A percentile compares a stretch with the other conserved stretches of the same genome.
phyloP scores from a whole-genome alignment of 2,888 invertebrate species.

The Trichacis sp. region DNA sequence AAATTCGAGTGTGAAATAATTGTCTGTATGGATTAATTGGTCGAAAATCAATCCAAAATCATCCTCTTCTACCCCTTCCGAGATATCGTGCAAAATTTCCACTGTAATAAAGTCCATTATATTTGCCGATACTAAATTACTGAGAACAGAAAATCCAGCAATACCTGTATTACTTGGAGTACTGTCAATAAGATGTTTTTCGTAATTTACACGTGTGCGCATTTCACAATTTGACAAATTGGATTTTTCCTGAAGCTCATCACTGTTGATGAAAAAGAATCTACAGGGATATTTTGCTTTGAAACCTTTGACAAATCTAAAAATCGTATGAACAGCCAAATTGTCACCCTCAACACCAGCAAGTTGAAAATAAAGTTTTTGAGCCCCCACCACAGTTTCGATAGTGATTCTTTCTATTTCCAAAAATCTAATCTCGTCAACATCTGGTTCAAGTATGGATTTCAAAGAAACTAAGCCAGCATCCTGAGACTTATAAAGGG shows the following conservation, averaged over 20 bases:
- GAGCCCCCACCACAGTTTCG: not conserved
- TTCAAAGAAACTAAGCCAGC: not conserved
- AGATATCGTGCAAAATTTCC: constrained; percentile 19
- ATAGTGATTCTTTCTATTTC: too few relatives aligned
- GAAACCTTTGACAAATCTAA: not conserved
- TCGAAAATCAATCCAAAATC: too few relatives aligned
- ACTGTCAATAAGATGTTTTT: constrained; percentile 4
- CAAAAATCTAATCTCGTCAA: too few relatives aligned
- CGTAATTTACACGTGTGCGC: constrained; percentile 11
- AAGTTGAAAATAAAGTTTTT: not conserved
- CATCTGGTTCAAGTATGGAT: too few relatives aligned
- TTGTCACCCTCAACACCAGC: not conserved
- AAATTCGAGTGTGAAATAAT: too few relatives aligned
- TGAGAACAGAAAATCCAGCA: constrained; percentile 8
- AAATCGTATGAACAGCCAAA: not conserved
- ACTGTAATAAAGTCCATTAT: constrained; percentile 15
- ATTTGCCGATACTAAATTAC: constrained; percentile 2
- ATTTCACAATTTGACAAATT: constrained; percentile 7
- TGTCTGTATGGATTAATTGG: too few relatives aligned
- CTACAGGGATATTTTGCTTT: not conserved
- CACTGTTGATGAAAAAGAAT: not conserved
- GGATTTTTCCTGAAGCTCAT: constrained; percentile 1
- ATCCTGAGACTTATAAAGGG: not conserved
- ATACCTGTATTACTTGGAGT: constrained; percentile 21
- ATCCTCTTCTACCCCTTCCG: too few relatives aligned